phyloP scores from a whole-genome alignment of 2,797 vertebrate species.

The Setipinna tenuifilis region DNA sequence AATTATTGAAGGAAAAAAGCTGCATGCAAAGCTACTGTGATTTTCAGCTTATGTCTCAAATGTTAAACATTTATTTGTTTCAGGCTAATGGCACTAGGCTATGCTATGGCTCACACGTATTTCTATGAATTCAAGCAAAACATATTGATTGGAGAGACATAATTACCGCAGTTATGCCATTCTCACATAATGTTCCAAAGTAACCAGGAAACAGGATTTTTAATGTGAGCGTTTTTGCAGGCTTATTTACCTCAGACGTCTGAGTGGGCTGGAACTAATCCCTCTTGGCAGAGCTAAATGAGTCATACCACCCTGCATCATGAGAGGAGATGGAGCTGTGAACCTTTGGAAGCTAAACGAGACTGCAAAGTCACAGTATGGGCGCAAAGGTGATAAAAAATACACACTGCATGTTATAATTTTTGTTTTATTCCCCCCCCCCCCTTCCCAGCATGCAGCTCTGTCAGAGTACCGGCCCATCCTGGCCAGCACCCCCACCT shows the following conservation, averaged over 20 bases:
- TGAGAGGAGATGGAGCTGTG: neutral
- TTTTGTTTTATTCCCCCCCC: too few species aligned
- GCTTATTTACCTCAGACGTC: neutral
- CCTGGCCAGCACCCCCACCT: constrained; percentile 68
- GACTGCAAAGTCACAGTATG: neutral
- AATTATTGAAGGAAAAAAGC: neutral
- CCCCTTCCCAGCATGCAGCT: constrained; percentile 78
- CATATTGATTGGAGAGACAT: neutral
- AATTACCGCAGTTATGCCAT: neutral
- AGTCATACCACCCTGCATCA: neutral
- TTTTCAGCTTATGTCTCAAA: neutral
- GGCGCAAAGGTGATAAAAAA: neutral
- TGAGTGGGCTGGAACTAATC: neutral
- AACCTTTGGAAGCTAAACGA: neutral
- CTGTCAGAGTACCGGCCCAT: constrained; percentile 95
- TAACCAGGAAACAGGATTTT: neutral
- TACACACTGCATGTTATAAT: neutral
- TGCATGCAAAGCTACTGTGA: neutral
- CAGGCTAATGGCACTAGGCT: neutral
- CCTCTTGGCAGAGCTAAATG: neutral
- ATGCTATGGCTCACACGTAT: neutral
- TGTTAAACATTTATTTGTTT: neutral
- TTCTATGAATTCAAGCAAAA: neutral
- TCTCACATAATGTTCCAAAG: neutral
- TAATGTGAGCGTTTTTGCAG: neutral